Conservation (phyloP, 2,888 invertebrate species). For the Drosophila tanythrix region DNA sequence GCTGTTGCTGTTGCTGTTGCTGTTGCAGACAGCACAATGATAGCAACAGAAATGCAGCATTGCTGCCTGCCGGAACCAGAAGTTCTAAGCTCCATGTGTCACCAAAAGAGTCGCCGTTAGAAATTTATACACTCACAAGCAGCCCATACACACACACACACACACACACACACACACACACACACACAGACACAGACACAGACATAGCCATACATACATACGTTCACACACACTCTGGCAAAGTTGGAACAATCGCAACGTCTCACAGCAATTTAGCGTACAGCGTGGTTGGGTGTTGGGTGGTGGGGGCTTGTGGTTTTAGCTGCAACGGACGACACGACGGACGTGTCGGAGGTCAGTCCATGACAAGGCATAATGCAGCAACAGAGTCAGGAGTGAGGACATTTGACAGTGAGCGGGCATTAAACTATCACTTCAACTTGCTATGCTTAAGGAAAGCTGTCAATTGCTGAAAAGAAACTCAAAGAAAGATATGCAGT, state of each 20-base stretch:
- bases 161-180: not conserved
- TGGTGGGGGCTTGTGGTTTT: not conserved
- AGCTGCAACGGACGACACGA: constrained; percentile 46
- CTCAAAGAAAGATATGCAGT: not conserved
- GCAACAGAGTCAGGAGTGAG: not conserved
- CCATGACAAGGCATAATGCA: not conserved
- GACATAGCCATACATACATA: not conserved
- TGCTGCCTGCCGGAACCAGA: constrained; percentile 53
- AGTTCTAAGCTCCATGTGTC: constrained; percentile 31
- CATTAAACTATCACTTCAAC: not conserved
- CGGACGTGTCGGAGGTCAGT: constrained; percentile 2
- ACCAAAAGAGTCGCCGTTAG: constrained; percentile 29
- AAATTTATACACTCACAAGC: constrained; percentile 6
- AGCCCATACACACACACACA: constrained; percentile 10
- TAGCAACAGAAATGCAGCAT: constrained; percentile 26
- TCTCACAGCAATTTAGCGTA: constrained; percentile 5
- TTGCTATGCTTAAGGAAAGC: not conserved
- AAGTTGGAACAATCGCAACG: constrained; percentile 23
- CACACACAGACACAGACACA: not conserved
- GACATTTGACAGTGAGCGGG: not conserved
- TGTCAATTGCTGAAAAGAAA: not conserved
- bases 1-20: constrained; percentile 16
- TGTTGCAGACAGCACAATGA: constrained; percentile 30
- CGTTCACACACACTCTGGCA: not conserved
- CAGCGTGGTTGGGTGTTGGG: not conserved